Percentiles rank a stretch among this genome's conserved stretches.
Conservation (phyloP, 2,113 vertebrate genomes). For the Chlorodrepanis virens region DNA sequence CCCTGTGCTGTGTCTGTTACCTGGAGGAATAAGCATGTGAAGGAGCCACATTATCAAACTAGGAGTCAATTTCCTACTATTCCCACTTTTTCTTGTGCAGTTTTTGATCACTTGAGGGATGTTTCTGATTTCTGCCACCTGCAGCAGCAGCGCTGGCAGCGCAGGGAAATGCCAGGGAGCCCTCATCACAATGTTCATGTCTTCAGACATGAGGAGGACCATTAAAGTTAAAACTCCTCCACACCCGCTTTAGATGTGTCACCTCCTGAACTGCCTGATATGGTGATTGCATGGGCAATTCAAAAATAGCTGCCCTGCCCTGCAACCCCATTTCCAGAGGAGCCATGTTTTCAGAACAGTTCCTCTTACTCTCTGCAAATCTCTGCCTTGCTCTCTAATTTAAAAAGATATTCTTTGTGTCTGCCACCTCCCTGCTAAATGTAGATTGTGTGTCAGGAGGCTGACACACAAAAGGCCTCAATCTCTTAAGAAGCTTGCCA, state of each 20-base stretch:
- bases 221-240: background rate
- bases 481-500: constrained; percentile 52
- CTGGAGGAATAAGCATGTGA: background rate
- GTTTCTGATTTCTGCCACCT: background rate
- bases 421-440: constrained; percentile 26
- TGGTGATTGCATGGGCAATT: background rate
- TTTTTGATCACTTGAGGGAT: background rate
- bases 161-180: background rate
- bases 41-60: background rate
- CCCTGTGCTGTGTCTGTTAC: background rate
- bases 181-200: background rate
- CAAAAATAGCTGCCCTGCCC: background rate
- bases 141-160: background rate
- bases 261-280: background rate
- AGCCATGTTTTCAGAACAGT: background rate
- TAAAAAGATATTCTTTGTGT: constrained; percentile 8
- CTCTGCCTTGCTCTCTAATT: background rate
- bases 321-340: background rate
- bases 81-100: background rate
- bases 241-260: background rate
- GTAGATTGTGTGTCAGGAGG: constrained; percentile 48
- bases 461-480: constrained; percentile 50
- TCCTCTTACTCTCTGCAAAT: background rate
- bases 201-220: background rate
- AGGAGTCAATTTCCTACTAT: background rate